Evolutionary conservation across 2,797 vertebrate species (phyloP).

Genomic region (Onychomys torridus): DNA sequence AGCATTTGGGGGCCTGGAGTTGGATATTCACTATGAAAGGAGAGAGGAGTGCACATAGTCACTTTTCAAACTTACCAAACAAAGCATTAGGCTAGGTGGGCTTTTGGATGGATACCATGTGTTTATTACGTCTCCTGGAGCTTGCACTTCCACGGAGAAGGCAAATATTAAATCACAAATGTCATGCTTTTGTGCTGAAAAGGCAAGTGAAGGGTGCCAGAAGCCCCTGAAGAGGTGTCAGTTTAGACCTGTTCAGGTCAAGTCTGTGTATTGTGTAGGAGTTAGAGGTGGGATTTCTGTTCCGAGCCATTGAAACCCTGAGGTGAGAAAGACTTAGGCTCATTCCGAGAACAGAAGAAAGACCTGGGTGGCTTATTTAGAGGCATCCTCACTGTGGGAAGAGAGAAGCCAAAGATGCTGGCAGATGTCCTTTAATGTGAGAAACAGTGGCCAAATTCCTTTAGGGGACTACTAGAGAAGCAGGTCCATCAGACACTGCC

Average conservation of each 20-base stretch:
- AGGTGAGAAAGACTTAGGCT: not conserved
- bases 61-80: not conserved
- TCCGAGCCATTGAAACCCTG: not conserved
- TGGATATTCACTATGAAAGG: not conserved
- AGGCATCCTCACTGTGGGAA: rapidly evolving
- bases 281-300: not conserved
- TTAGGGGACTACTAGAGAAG: not conserved
- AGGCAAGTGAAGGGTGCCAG: conserved; percentile 28
- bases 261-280: conserved; percentile 25
- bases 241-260: conserved; percentile 38
- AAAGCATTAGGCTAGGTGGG: not conserved
- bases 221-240: not conserved
- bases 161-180: not conserved
- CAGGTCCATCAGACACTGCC: not conserved
- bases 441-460: not conserved
- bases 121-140: not conserved
- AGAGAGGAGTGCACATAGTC: not conserved
- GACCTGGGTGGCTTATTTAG: not conserved
- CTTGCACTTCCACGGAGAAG: not conserved
- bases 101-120: not conserved
- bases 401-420: not conserved
- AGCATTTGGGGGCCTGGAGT: not conserved
- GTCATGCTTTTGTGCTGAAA: not conserved
- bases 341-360: not conserved
- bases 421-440: not conserved